These are phyloP conservation scores for Dexiosoma caninum DNA, from an alignment of 2,888 invertebrate genomes.

Conservation along the genomic window DNA sequence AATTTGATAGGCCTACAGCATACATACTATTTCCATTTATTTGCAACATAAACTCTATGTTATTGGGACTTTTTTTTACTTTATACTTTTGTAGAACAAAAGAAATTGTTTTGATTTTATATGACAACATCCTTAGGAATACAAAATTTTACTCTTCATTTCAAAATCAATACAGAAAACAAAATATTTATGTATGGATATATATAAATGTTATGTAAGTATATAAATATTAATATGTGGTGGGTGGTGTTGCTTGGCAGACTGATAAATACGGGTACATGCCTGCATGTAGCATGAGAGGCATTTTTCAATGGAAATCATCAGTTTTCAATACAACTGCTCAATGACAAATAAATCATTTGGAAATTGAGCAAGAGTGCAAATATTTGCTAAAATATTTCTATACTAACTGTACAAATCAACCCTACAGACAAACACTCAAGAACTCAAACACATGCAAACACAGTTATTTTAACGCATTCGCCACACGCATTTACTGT, in stretches of 20 bases:
- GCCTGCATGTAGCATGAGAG: background rate
- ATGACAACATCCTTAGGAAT: background rate
- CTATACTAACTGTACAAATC: too few relatives aligned
- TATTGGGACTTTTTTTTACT: too few relatives aligned
- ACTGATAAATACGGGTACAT: background rate
- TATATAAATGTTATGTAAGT: too few relatives aligned
- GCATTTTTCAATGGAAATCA: conserved; percentile 33
- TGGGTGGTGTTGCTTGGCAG: too few relatives aligned
- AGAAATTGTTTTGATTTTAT: background rate
- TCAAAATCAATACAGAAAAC: background rate
- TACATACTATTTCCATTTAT: too few relatives aligned
- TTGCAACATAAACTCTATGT: too few relatives aligned
- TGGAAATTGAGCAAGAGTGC: conserved; percentile 64
- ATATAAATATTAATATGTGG: too few relatives aligned
- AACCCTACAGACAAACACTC: conserved; percentile 3
- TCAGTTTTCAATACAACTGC: conserved; percentile 51
- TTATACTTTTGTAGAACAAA: background rate
- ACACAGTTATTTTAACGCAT: background rate
- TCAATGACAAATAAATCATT: conserved; percentile 64
- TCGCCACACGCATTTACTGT: background rate
- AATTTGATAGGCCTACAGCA: too few relatives aligned
- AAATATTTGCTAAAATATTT: conserved; percentile 62
- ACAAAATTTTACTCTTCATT: conserved; percentile 26
- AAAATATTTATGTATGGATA: too few relatives aligned
- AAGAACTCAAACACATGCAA: background rate